A percentile compares a stretch with the other conserved stretches of the same genome.
phyloP scores from a whole-genome alignment of 2,888 invertebrate species.

The Drosophila ustulata region DNA sequence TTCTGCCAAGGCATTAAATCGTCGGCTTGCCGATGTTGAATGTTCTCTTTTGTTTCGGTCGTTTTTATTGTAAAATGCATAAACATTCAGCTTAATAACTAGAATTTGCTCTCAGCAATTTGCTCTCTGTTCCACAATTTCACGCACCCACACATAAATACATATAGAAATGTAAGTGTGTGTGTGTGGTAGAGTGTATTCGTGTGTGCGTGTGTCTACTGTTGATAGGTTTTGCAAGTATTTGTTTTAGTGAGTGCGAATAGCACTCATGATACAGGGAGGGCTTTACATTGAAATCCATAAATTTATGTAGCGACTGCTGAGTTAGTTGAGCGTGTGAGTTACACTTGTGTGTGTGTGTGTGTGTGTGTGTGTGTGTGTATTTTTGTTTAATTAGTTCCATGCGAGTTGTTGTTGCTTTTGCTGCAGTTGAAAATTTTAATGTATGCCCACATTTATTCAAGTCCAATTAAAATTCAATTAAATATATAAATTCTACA shows the following conservation, averaged over 20 bases:
- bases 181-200: not conserved
- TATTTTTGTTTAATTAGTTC: conserved; percentile 41
- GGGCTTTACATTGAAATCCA: conserved; percentile 78
- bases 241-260: conserved; percentile 57
- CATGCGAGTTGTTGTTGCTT: conserved; percentile 36
- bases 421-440: conserved; percentile 59
- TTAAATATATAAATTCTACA: conserved; percentile 25
- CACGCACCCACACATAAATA: conserved; percentile 16
- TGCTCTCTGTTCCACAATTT: conserved; percentile 36
- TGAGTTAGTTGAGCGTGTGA: conserved; percentile 55
- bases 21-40: conserved; percentile 14
- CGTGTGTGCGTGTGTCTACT: conserved; percentile 21
- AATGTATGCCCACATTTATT: conserved; percentile 31
- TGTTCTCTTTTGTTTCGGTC: conserved; percentile 11
- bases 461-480: conserved; percentile 50
- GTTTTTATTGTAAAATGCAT: conserved; percentile 68
- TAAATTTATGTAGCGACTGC: conserved; percentile 63
- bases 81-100: conserved; percentile 72
- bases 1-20: conserved; percentile 6
- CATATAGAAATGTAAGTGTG: not conserved
- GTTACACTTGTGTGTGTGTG: conserved; percentile 22
- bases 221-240: conserved; percentile 48
- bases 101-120: conserved; percentile 62
- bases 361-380: conserved; percentile 11
- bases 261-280: conserved; percentile 62